phyloP scores from a whole-genome alignment of 2,113 vertebrate genomes.

The Myocastor coypus region DNA sequence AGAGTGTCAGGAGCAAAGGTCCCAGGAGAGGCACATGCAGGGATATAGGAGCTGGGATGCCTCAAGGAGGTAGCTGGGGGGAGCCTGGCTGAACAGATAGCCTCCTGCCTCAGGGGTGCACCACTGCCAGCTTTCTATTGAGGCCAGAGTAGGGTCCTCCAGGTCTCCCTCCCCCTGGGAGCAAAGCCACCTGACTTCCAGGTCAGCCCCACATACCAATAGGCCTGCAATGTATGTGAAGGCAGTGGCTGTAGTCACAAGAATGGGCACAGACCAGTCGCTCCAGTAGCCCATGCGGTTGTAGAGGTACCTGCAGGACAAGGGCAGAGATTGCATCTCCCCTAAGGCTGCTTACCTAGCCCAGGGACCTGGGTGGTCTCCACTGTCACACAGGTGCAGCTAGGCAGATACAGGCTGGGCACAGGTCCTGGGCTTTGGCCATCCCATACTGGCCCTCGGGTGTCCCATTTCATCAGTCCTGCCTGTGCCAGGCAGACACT shows the following conservation, averaged over 20 bases:
- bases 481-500: not conserved
- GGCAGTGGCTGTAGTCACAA: conserved; percentile 91
- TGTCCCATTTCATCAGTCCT: not conserved
- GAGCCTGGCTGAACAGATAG: not conserved
- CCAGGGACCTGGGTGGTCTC: not conserved
- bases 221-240: conserved; percentile 94
- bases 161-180: not conserved
- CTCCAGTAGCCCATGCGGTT: conserved; percentile 95
- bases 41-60: not conserved
- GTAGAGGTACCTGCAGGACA: conserved; percentile 93
- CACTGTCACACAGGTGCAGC: not conserved
- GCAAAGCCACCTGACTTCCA: not conserved
- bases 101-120: not conserved
- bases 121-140: not conserved
- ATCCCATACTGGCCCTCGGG: fast-evolving
- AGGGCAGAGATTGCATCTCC: conserved; percentile 11
- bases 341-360: not conserved
- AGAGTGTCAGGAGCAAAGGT: not conserved
- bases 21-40: not conserved
- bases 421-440: not conserved
- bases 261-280: conserved; percentile 95
- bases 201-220: conserved; percentile 87
- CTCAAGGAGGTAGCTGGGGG: not conserved
- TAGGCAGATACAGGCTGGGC: not conserved
- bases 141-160: not conserved